Evolutionary conservation across 1,140 invertebrate species (phyloP), one percentile per base, ranked within the genome.

Genomic region (Drosophila azteca): DNA sequence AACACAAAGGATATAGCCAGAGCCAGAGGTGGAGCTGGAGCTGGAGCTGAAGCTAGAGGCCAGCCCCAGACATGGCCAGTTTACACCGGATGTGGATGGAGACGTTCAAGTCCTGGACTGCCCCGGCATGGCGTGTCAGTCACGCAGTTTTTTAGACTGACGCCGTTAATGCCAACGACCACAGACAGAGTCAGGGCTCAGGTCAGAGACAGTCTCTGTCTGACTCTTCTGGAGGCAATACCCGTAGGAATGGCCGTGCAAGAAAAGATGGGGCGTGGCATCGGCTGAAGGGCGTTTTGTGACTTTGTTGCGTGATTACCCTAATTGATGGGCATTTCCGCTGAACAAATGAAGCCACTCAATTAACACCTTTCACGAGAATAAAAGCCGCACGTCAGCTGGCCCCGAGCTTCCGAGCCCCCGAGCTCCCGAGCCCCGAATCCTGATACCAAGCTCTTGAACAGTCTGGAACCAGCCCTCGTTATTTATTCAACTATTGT

Each of bases 301-400:
- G 82, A 88, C 82, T 87, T 88, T 83, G 84, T 88, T 88, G 83
- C 83, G 83, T 88, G 83, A 88, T 88, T 88, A 88, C 79, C 83
- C 77, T 88, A 88, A 88, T 88, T 88, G 83, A 88, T 88, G 83
- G 83, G 83, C 83, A 88, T 88, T 88, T 88, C 83, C 83, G 83
- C 60, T 79, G 79, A 66, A 64, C 79, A 89, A 88, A 88, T 88
- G 83, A 88, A 88, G 83, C 84, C 84, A 88, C 83, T 88, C 83
- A 88, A 89, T 88, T 88, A 88, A 88, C 83, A 88, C 83, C 84
- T 88, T 88, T 88, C 83, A 88, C 44, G 53, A 60, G 79, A 63
- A 88, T 87, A 88, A 87, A 88, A 88, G 67, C 77, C 65, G 65
- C 79, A 88, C 76, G 68, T 83, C 67, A 82, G 46, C 59, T 29